Evolutionary conservation across 53 echinoderm and acorn worm genomes (phyloP).

Genomic region (Crossaster papposus): DNA sequence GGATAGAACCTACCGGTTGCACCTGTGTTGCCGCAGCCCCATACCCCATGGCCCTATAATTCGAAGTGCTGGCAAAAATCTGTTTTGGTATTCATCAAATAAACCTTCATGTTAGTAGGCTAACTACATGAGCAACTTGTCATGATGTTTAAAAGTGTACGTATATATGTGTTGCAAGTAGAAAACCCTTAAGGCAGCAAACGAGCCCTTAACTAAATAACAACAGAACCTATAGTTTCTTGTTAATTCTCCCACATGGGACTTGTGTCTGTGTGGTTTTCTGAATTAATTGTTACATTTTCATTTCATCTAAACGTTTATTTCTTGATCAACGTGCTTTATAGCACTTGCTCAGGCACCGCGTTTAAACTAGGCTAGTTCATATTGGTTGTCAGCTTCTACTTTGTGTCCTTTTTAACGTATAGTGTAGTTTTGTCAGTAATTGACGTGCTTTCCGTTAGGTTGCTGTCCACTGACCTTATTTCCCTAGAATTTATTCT

Average conservation of each 20-base stretch:
- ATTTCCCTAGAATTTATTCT: neutral
- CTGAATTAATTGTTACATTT: no score
- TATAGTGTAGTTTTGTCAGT: neutral
- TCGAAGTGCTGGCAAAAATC: neutral
- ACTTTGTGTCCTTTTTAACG: neutral
- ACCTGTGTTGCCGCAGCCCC: conserved; percentile 30
- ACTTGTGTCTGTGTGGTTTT: no score
- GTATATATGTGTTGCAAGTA: no score
- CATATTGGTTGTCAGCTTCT: neutral
- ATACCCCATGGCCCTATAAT: neutral
- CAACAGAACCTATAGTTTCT: no score
- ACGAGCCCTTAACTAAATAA: no score
- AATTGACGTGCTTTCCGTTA: neutral
- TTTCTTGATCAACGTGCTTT: no score
- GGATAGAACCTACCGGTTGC: conserved; percentile 32
- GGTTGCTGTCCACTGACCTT: neutral
- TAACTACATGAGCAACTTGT: neutral
- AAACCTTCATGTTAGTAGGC: neutral
- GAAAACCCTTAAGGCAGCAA: no score
- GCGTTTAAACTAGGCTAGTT: no score
- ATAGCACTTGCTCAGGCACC: no score
- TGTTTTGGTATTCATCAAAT: neutral
- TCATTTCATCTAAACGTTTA: no score
- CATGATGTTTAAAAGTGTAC: no score
- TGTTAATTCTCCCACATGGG: no score